A percentile compares a stretch with the other conserved stretches of the same genome.
Evolutionary conservation across 2,888 invertebrate species (phyloP).

Genomic region (Timema cristinae): DNA sequence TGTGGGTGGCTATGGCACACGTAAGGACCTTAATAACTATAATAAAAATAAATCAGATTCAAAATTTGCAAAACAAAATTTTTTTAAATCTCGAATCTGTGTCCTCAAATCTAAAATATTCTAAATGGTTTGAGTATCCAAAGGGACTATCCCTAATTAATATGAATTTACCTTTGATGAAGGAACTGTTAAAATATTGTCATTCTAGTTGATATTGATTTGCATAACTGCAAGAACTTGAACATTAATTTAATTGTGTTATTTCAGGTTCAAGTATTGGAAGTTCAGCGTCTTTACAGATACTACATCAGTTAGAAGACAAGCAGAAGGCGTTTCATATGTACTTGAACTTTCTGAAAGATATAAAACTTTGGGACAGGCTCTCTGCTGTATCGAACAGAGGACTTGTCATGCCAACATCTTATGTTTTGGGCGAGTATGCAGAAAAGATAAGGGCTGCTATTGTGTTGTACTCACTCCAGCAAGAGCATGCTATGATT

Average conservation of each 20-base stretch:
- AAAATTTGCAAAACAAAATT: too few species aligned
- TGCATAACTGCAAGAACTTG: too few species aligned
- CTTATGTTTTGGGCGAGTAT: conserved; percentile 62
- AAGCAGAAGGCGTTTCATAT: conserved; percentile 78
- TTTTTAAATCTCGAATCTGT: too few species aligned
- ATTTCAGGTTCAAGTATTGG: conserved; percentile 51
- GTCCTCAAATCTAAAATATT: too few species aligned
- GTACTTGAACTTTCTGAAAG: conserved; percentile 71
- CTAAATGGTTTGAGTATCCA: too few species aligned
- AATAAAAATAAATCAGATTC: too few species aligned
- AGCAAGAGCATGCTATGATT: conserved; percentile 48
- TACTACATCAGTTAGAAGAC: conserved; percentile 79
- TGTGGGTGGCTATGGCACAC: too few species aligned
- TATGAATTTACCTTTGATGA: too few species aligned
- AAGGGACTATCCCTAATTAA: too few species aligned
- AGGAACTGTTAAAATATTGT: too few species aligned
- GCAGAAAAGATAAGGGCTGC: conserved; percentile 78
- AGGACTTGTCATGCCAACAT: conserved; percentile 52
- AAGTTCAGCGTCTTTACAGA: conserved; percentile 76
- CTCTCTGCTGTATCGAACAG: conserved; percentile 48
- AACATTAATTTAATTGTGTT: not conserved
- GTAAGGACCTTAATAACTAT: too few species aligned
- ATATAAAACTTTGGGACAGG: conserved; percentile 61
- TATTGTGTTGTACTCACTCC: conserved; percentile 62
- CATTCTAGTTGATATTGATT: too few species aligned